Conservation (phyloP, 1,140 invertebrate species). For the Metaphire vulgaris region DNA sequence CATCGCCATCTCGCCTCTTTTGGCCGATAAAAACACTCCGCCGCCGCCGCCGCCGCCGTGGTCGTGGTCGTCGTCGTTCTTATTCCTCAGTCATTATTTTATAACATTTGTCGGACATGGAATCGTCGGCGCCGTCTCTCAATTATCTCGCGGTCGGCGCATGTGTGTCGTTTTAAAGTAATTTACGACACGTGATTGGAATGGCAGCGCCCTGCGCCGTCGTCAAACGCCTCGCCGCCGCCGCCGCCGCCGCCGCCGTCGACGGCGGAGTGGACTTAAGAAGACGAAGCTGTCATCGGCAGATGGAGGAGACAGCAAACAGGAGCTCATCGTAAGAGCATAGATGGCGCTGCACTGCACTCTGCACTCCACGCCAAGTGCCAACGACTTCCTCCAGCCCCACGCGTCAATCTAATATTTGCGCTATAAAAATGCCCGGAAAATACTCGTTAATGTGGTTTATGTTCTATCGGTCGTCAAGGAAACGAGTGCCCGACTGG, state of each 20-base stretch:
- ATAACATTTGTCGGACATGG: background rate
- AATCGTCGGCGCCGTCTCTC: background rate
- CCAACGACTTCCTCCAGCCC: no score
- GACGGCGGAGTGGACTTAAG: background rate
- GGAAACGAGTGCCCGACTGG: no score
- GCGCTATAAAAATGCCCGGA: no score
- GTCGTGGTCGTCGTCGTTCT: background rate
- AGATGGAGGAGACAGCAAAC: background rate
- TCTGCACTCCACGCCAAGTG: background rate
- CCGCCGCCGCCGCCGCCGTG: no score
- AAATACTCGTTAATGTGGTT: no score
- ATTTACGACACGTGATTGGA: background rate
- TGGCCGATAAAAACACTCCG: background rate
- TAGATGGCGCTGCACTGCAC: background rate
- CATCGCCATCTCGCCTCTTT: background rate
- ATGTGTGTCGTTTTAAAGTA: background rate
- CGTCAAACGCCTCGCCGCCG: background rate
- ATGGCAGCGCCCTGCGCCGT: background rate
- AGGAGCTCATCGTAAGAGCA: no score
- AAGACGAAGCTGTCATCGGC: background rate
- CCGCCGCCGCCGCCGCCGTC: no score
- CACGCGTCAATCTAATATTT: no score
- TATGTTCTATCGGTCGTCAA: no score
- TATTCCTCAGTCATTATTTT: background rate
- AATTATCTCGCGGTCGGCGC: background rate